phyloP scores from a whole-genome alignment of 2,797 vertebrate genomes.

The Catamblyrhynchus diadema region DNA sequence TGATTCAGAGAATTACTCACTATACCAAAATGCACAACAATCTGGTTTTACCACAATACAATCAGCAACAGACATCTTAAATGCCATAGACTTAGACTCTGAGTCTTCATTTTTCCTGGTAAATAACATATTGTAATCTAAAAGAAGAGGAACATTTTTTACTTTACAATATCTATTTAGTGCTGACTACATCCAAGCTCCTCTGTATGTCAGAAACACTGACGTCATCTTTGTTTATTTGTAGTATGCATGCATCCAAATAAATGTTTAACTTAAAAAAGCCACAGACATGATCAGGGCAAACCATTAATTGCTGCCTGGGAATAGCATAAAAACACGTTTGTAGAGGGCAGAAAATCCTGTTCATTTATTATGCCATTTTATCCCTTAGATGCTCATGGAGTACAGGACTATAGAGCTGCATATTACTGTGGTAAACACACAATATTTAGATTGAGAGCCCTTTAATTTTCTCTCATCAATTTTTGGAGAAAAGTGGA shows the following conservation, averaged over 20 bases:
- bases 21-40: background rate
- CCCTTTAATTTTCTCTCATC: background rate
- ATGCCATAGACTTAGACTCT: background rate
- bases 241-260: background rate
- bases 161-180: background rate
- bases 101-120: background rate
- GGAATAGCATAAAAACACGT: background rate
- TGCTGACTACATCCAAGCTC: background rate
- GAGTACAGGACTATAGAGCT: background rate
- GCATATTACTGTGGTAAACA: background rate
- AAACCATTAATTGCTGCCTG: background rate
- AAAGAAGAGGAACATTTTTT: background rate
- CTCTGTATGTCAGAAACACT: background rate
- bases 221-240: background rate
- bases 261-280: background rate
- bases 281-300: background rate
- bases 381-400: background rate
- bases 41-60: background rate
- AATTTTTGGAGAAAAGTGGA: background rate
- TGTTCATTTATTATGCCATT: background rate
- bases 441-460: background rate
- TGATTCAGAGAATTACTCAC: background rate
- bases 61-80: background rate
- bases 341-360: background rate
- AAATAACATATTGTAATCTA: background rate